Base-by-base conservation (phyloP, 35 echinoderm and acorn worm genomes). In the Holothuria glaberrima region DNA sequence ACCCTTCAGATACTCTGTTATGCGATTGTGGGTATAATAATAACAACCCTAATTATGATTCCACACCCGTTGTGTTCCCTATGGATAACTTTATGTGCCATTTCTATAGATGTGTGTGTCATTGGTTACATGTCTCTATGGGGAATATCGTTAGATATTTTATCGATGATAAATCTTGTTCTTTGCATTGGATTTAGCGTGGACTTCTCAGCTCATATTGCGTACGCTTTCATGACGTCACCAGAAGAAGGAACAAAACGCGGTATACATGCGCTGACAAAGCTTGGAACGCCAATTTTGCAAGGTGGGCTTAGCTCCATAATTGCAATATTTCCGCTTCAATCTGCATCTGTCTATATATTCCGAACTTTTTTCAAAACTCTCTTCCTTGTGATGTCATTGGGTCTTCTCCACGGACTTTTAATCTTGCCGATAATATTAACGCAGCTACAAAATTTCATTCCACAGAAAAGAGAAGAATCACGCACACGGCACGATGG, bases 101-200 rank as follows among this genome's bases (percentile, higher is more conserved):
- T 88, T n/a, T 94, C 95, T 21, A 97, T 97, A 18, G 92, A 93
- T 32, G 58, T 77, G 18, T 92, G 80, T 19, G 95, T 97, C 31
- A 64, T 97, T 18, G 95, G 95, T 34, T 94, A 88, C 80, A 97
- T 97, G 95, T 82, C 95, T 25, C 65, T 97, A 19, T 97, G 95
- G 92, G 89, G 79, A 30, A 90, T 97, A 12, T 75, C 89, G 18
- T 48, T 94, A 38, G 89, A 99, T 73, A 61, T 71, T 17, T 88
- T 99, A 28, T 91, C 97, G 22, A 99, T 32, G 89, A 95, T 65
- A 54, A 54, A 54, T 54, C 21, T 97, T 16, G 91, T 97, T 6
- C 61, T 97, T 41, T 94, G 67, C 38, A 52, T 95, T 30, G 94
- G 94, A 1, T 95, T 95, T 22, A 95, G 94, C 33, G 87, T 95